Evolutionary conservation across 2,888 invertebrate species (phyloP).

Genomic region (Itoplectis maculator): DNA sequence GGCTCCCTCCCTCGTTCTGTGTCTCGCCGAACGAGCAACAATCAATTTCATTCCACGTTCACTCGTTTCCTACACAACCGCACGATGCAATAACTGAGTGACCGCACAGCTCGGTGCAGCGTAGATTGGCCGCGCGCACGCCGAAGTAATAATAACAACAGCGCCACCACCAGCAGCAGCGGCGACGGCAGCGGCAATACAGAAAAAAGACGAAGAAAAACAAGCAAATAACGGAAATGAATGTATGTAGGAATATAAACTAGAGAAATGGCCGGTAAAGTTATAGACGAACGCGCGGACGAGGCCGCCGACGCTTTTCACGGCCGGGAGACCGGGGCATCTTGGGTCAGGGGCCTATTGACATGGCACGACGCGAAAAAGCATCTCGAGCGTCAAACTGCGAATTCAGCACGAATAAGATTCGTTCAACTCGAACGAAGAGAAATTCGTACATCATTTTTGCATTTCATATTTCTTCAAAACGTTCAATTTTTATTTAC

Average conservation of each 20-base stretch:
- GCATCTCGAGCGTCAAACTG: not conserved
- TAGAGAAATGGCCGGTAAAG: slow-evolving; percentile 30
- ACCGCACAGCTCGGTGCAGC: slow-evolving; percentile 43
- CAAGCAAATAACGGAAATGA: slow-evolving; percentile 11
- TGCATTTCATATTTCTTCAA: too few relatives aligned
- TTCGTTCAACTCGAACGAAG: too few relatives aligned
- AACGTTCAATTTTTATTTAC: too few relatives aligned
- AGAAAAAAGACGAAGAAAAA: not conserved
- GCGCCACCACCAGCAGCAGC: not conserved
- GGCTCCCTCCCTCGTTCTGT: slow-evolving; percentile 10
- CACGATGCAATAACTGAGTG: slow-evolving; percentile 43
- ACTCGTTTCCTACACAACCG: slow-evolving; percentile 22
- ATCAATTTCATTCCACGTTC: slow-evolving; percentile 52
- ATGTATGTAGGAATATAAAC: slow-evolving; percentile 29
- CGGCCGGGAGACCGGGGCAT: not conserved
- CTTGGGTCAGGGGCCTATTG: slow-evolving; percentile 54
- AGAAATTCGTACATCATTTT: too few relatives aligned
- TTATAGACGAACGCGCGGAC: slow-evolving; percentile 36
- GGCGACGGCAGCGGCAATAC: not conserved
- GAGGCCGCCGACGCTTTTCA: slow-evolving; percentile 26
- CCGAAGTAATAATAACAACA: not conserved
- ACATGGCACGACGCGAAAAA: slow-evolving; percentile 38
- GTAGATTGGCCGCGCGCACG: slow-evolving; percentile 43
- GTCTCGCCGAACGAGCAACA: slow-evolving; percentile 37
- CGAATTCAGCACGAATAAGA: not conserved